A percentile compares a stretch with the other conserved stretches of the same genome.
phyloP scores from a whole-genome alignment of 2,113 vertebrate genomes.

The Etheostoma cragini region DNA sequence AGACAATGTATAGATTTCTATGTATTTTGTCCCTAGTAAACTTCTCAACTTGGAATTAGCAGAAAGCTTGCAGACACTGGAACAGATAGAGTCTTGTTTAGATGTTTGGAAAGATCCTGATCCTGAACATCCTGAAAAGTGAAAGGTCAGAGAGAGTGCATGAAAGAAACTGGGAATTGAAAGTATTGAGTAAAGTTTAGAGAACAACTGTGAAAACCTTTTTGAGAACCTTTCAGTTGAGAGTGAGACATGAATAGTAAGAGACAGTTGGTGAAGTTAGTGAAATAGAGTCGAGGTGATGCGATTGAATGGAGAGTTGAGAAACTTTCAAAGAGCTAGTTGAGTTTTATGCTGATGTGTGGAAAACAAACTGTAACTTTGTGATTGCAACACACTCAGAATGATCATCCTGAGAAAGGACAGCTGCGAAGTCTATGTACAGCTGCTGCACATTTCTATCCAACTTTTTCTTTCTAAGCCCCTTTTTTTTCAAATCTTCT shows the following conservation, averaged over 20 bases:
- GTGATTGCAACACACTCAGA: conserved; percentile 42
- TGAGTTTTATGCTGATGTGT: conserved; percentile 30
- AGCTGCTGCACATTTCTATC: conserved; percentile 39
- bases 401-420: conserved; percentile 30
- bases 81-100: neutral
- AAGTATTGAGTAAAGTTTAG: too few species aligned
- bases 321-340: conserved; percentile 41
- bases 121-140: neutral
- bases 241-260: conserved; percentile 10
- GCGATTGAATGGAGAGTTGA: conserved; percentile 12
- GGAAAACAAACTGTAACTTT: conserved; percentile 48
- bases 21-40: neutral
- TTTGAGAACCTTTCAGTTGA: neutral
- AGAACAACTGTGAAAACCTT: neutral
- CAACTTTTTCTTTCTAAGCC: conserved; percentile 7
- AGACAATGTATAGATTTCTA: neutral
- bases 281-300: neutral
- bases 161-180: neutral
- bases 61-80: neutral
- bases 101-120: neutral
- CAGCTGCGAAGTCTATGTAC: conserved; percentile 58
- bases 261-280: neutral
- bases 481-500: neutral
- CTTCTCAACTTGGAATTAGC: neutral
- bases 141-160: neutral